Evolutionary conservation across 92 coral and sea anemone genomes (phyloP).

Genomic region (Muricea muricata): DNA sequence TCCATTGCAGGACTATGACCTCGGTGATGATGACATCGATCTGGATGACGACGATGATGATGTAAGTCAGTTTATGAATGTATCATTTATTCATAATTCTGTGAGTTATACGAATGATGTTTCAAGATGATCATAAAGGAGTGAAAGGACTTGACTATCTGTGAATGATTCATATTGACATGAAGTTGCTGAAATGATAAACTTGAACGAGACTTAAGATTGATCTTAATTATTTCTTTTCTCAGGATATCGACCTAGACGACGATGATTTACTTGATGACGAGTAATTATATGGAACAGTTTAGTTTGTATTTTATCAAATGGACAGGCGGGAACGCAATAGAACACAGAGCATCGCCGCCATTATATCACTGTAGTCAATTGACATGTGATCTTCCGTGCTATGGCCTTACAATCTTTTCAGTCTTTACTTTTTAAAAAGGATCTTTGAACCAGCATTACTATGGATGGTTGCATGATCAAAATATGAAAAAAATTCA

Average conservation of each 20-base stretch:
- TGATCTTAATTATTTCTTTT: background rate
- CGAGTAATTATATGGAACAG: background rate
- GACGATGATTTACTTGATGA: background rate
- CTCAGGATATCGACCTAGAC: background rate
- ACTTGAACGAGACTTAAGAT: background rate
- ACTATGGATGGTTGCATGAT: too few relatives aligned
- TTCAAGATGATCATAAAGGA: background rate
- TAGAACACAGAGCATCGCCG: too few relatives aligned
- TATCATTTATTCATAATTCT: background rate
- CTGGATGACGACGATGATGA: constrained; percentile 10
- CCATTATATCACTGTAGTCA: background rate
- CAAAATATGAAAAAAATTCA: too few relatives aligned
- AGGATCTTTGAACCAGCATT: background rate
- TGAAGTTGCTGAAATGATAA: too few relatives aligned
- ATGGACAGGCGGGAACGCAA: background rate
- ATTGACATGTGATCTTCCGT: background rate
- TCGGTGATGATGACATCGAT: constrained; percentile 23
- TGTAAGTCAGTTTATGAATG: background rate
- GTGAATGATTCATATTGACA: too few relatives aligned
- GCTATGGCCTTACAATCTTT: background rate
- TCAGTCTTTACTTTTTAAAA: too few relatives aligned
- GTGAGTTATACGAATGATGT: too few relatives aligned
- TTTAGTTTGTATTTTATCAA: background rate
- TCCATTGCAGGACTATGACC: constrained; percentile 19
- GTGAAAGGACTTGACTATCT: too few relatives aligned